Base-by-base conservation (phyloP, 64 coral and sea anemone species). In the Montipora foliosa region DNA sequence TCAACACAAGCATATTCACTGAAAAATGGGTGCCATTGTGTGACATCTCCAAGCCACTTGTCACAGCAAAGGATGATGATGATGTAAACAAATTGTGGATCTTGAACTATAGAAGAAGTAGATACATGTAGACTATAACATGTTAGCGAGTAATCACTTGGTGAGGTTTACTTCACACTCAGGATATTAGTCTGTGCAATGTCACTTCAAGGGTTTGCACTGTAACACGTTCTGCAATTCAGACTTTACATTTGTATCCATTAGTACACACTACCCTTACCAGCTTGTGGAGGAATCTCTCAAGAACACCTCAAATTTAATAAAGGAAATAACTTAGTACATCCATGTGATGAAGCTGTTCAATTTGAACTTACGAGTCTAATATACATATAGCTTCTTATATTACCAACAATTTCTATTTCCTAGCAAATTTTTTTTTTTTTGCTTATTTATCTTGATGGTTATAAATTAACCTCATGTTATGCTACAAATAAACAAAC, bases 1-100 rank as follows among this genome's bases (percentile, higher is more conserved):
- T 74, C 70, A 74, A 74, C 70, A 74, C 70, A 74, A 74, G 70
- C 3, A 74, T 74, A 74, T 74, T 74, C 24, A 74, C 70, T 74
- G 70, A 74, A 74, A 74, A 21, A 74, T 74, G 44, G 24, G 70
- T 74, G 70, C 70, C 70, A 74, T 73, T 73, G 70, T 73, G n/a
- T 73, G 70, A 73, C 70, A 73, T 74, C 19, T 74, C 70, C 17
- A 74, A 74, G 24, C 70, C 70, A 74, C 70, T 74, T 0, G 70
- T 74, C 13, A 22, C 70, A 74, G 19, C 70, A 74, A 74, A 74
- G 70, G 70, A 74, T 74, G 70, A 74, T 74, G 70, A 74, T 0
- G 24, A 74, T 74, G 6, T 74, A 74, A 74, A 74, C 24, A 74
- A 74, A 74, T 74, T 74, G 70, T 74, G 70, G 70, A 74, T 74